Evolutionary conservation across 2,888 invertebrate species (phyloP), one percentile per base, ranked within the genome.

Genomic region (Cryptocephalus moraei): DNA sequence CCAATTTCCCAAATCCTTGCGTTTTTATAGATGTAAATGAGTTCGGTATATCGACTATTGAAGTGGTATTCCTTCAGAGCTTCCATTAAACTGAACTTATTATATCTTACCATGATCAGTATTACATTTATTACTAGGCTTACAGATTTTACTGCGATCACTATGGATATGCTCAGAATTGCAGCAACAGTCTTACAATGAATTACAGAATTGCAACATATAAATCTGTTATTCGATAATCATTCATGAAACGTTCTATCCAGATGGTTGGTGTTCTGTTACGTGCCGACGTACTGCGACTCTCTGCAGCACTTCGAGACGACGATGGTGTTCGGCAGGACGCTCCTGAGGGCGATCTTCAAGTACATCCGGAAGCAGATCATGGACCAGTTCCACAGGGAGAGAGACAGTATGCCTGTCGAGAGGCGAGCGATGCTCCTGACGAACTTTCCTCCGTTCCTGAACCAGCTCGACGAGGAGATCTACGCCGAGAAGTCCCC

Each of bases 211-310:
- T n/a, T n/a, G n/a, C n/a, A n/a, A n/a, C n/a, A n/a, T n/a, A n/a
- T n/a, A n/a, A n/a, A n/a, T n/a, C n/a, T n/a, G n/a, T n/a, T n/a
- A n/a, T n/a, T n/a, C n/a, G 8, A 10, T 2, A 39, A 22, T n/a
- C 2, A 39, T 14, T 14, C 22, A 8, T 22, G 22, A 11, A 40
- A 11, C 14, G 13, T 8, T 2, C 8, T 10, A 8, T 62, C 48
- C 62, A 82, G 89, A 53, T 96, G 95, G 95, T 73, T 96, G 39
- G 91, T 94, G 8, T 94, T 92, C 68, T 95, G 94, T 65, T 91
- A 94, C 70, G 91, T 95, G 32, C 95, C 95, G 0, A 90, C 91
- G 1, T 91, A 93, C 68, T 95, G 95, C 65, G 92, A 94, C 69
- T 93, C 94, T 0, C 70, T 96, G 41, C 85, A 87, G 0, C 90